Base-by-base conservation (phyloP, 2,888 invertebrate species). In the Halictus quadricinctus region DNA sequence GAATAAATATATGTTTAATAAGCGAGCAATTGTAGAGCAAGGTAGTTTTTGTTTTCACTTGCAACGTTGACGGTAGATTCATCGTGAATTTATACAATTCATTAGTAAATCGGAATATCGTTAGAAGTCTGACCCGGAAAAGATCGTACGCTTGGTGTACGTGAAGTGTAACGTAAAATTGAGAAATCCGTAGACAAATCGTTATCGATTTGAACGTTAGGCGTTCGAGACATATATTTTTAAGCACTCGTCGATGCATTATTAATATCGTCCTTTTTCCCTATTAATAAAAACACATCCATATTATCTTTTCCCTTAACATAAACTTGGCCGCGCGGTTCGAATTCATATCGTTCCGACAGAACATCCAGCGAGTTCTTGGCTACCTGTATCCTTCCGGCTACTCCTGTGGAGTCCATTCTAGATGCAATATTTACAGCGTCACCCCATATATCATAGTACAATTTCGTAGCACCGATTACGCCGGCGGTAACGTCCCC, bases 371-470 rank as follows among this genome's bases (percentile, higher is more conserved):
- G 94, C 91, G 97, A 97, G 81, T 97, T 96, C 91, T 97, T 97
- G 21, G 98, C 97, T 5, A 98, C 96, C 94, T 98, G 98, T 88
- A 99, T 97, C 75, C 97, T 95, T 83, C 98, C 97, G 6, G 97
- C 96, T 15, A 99, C 97, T 0, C 99, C 99, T 0, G 99, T 99
- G 0, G 98, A 98, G 94, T 99, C 99, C 99, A 99, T 99, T 79
- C 99, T 96, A 12, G 98, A 98, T 0, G 99, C 98, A 82, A 99
- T 98, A 94, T 99, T 99, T 0, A 99, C 99, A 0, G 99, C 98
- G 94, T 99, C 99, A 0, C 99, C 99, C 99, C 99, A 99, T 91
- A 99, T 99, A 94, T 99, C 99, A 92, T 99, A 99, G 94, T 98
- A 98, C 84, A 99, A 95, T 93, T 99, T 99, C 2, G 98, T 98